phyloP scores from a whole-genome alignment of 1,140 invertebrate genomes.

The Drosophila miranda region DNA sequence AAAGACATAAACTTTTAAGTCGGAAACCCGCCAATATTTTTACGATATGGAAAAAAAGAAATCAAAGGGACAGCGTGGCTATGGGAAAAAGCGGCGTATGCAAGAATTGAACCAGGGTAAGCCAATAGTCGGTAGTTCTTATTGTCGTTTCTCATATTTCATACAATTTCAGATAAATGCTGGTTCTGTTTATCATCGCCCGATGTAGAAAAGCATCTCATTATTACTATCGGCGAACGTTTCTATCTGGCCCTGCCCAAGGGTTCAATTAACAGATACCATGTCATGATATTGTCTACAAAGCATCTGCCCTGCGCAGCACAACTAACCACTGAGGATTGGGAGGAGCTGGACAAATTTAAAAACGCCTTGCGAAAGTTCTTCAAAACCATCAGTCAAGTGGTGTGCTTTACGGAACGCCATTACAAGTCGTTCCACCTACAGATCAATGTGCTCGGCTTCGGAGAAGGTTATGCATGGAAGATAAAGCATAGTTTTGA shows the following conservation, averaged over 20 bases:
- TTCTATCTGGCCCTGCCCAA: constrained; percentile 97
- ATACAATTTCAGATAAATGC: constrained; percentile 86
- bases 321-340: constrained; percentile 86
- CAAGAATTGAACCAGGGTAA: constrained; percentile 86
- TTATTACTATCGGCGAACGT: constrained; percentile 93
- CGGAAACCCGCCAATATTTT: constrained; percentile 88
- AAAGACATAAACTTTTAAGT: constrained; percentile 15
- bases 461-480: constrained; percentile 85
- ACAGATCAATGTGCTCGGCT: constrained; percentile 94
- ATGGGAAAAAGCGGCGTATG: constrained; percentile 78
- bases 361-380: constrained; percentile 91
- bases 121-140: neutral
- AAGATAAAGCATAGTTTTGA: constrained; percentile 85
- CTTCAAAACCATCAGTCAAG: constrained; percentile 86
- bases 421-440: constrained; percentile 97
- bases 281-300: constrained; percentile 96
- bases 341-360: constrained; percentile 92
- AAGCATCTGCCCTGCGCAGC: constrained; percentile 93
- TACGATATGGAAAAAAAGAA: constrained; percentile 89
- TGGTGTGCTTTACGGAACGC: constrained; percentile 96
- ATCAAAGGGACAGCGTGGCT: constrained; percentile 78
- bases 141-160: neutral
- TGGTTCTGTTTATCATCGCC: constrained; percentile 99
- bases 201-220: constrained; percentile 96
- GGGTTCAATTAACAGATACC: constrained; percentile 86